Evolutionary conservation across 2,888 invertebrate species (phyloP).

Genomic region (Eulithis testata): DNA sequence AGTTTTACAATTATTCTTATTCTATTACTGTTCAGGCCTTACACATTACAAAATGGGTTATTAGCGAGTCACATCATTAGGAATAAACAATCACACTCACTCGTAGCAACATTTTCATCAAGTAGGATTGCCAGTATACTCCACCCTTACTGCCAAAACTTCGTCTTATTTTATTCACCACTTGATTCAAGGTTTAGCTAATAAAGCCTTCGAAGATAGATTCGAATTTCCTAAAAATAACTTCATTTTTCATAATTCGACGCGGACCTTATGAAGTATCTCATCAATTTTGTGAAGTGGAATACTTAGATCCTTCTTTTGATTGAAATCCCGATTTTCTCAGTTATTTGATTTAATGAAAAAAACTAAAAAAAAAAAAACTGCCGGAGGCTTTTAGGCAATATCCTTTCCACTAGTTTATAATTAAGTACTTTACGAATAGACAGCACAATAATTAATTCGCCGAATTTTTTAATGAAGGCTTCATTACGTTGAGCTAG

Average conservation of each 20-base stretch:
- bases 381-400: neutral
- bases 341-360: conserved; percentile 14
- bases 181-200: conserved; percentile 11
- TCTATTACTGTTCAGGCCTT: too few species aligned
- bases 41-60: too few species aligned
- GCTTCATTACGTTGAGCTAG: too few species aligned
- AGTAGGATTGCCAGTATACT: too few species aligned
- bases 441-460: too few species aligned
- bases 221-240: conserved; percentile 26
- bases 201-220: conserved; percentile 26
- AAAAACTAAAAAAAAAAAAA: neutral
- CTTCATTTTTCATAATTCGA: conserved; percentile 25
- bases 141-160: too few species aligned
- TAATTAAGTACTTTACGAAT: too few species aligned
- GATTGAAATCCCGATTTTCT: conserved; percentile 24
- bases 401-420: neutral
- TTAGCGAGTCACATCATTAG: too few species aligned
- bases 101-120: too few species aligned
- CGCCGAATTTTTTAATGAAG: too few species aligned
- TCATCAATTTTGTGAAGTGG: conserved; percentile 29
- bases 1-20: too few species aligned
- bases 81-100: too few species aligned
- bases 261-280: conserved; percentile 30
- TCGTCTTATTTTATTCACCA: neutral
- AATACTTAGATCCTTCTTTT: conserved; percentile 28